Conservation (phyloP, 1,140 invertebrate species). For the Camponotus pennsylvanicus region DNA sequence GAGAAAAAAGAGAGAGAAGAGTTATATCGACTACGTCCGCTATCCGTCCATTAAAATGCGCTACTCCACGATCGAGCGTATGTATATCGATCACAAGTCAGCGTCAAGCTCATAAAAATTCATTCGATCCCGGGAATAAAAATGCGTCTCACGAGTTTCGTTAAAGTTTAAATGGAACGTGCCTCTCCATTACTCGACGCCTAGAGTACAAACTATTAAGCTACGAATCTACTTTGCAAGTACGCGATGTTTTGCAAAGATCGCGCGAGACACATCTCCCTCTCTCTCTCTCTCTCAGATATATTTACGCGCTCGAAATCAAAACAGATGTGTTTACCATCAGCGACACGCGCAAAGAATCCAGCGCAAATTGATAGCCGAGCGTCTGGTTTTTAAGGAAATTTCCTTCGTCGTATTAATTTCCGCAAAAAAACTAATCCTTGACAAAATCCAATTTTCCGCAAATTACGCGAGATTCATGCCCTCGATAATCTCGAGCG, state of each 20-base stretch:
- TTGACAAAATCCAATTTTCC: not conserved
- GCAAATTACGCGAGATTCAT: not conserved
- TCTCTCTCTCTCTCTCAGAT: not conserved
- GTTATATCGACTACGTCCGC: constrained; percentile 34
- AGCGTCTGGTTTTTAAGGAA: no score
- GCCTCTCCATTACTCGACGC: constrained; percentile 4
- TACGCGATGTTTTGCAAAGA: not conserved
- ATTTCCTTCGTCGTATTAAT: no score
- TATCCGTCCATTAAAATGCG: constrained; percentile 52
- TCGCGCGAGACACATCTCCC: not conserved
- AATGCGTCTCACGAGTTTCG: constrained; percentile 55
- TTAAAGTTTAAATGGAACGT: constrained; percentile 52
- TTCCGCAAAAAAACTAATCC: not conserved
- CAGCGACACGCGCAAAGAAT: no score
- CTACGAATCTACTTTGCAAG: not conserved
- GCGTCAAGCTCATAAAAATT: constrained; percentile 46
- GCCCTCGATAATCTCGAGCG: not conserved
- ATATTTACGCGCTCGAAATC: not conserved
- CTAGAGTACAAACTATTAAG: constrained; percentile 13
- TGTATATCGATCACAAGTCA: constrained; percentile 60
- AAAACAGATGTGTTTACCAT: constrained; percentile 20
- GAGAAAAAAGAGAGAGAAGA: not conserved
- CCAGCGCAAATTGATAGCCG: no score
- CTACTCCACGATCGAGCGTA: constrained; percentile 41
- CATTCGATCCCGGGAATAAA: constrained; percentile 50